Percentiles rank a stretch among this genome's conserved stretches.
These are phyloP conservation scores for Diarsia dahlii DNA, from an alignment of 2,888 invertebrate genomes.

Conservation along the genomic window DNA sequence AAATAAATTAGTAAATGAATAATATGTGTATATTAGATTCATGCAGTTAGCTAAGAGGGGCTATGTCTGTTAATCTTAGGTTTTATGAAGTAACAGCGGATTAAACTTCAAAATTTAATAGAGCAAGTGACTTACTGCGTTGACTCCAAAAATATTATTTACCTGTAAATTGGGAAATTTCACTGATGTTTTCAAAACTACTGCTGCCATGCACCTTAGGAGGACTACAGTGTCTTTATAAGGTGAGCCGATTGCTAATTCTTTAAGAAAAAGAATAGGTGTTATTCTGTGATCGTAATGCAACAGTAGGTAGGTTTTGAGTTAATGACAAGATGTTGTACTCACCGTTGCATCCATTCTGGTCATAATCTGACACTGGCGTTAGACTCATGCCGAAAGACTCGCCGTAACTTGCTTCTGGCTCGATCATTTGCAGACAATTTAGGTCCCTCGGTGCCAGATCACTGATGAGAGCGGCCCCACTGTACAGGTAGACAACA, in stretches of 20 bases:
- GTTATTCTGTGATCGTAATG: background rate
- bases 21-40: background rate
- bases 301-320: too few species aligned
- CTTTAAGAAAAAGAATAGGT: constrained; percentile 65
- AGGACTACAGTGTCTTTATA: constrained; percentile 72
- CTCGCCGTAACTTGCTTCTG: constrained; percentile 3
- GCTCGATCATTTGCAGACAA: constrained; percentile 30
- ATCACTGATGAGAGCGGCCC: constrained; percentile 24
- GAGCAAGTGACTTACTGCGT: background rate
- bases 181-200: constrained; percentile 67
- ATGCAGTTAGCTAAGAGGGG: too few species aligned
- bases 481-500: constrained; percentile 48
- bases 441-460: constrained; percentile 7
- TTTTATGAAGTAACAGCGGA: too few species aligned
- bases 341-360: constrained; percentile 50
- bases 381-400: constrained; percentile 53
- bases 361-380: constrained; percentile 39
- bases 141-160: constrained; percentile 1
- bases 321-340: background rate
- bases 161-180: constrained; percentile 71
- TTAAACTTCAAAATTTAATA: too few species aligned
- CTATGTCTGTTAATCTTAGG: too few species aligned
- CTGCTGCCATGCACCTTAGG: constrained; percentile 72
- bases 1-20: constrained; percentile 26
- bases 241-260: constrained; percentile 81